Conservation (phyloP, 2,113 vertebrate species). For the Cephalopterus ornatus region DNA sequence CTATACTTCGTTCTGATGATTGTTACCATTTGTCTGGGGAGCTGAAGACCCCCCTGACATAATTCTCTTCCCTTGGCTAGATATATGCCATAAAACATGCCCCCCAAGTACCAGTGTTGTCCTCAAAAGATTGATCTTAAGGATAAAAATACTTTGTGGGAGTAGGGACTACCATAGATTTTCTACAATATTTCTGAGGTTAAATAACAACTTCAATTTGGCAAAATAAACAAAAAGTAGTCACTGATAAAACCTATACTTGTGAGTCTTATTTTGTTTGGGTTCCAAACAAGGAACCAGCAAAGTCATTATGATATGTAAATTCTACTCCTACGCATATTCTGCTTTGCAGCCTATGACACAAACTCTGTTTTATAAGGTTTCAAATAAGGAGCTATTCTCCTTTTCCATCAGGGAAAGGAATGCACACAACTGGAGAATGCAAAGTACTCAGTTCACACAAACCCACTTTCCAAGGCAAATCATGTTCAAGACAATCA, state of each 20-base stretch:
- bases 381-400: background rate
- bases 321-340: background rate
- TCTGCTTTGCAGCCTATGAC: background rate
- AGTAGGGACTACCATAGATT: background rate
- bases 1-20: background rate
- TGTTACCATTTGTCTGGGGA: background rate
- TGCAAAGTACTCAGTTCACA: background rate
- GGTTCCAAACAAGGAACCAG: background rate
- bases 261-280: background rate
- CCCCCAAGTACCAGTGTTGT: background rate
- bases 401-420: background rate
- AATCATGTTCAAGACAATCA: background rate
- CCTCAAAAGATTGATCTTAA: background rate
- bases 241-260: background rate
- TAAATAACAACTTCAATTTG: background rate
- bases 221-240: background rate
- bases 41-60: background rate
- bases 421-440: background rate
- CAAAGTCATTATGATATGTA: background rate
- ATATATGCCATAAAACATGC: background rate
- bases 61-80: background rate
- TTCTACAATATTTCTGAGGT: background rate
- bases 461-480: background rate
- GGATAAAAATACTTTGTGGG: background rate
- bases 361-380: background rate